Evolutionary conservation across 2,797 vertebrate species (phyloP).

Genomic region (Rhabdophis nuchalis): DNA sequence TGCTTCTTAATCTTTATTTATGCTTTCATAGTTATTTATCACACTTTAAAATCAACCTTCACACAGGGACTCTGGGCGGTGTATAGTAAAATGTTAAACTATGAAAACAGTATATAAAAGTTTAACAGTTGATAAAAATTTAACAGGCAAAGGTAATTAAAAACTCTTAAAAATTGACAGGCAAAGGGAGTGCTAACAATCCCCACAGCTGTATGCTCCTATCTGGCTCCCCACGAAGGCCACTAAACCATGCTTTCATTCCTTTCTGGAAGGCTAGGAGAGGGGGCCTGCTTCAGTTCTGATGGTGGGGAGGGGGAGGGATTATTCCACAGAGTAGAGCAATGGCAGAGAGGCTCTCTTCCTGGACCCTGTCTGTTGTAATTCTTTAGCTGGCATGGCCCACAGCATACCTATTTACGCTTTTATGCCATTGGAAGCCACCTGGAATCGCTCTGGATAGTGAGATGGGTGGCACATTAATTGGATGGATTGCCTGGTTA

Average conservation of each 20-base stretch:
- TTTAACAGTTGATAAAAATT: not conserved
- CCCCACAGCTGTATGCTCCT: not conserved
- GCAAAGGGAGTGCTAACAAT: not conserved
- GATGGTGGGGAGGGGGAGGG: no score
- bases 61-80: not conserved
- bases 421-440: not conserved
- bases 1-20: not conserved
- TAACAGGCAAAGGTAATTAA: not conserved
- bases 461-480: not conserved
- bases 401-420: not conserved
- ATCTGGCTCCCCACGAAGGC: not conserved
- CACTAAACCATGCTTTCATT: not conserved
- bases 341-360: no score
- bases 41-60: not conserved
- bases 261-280: not conserved
- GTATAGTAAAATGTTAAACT: not conserved
- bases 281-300: no score
- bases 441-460: not conserved
- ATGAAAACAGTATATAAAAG: not conserved
- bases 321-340: no score
- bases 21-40: not conserved
- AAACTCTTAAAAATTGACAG: not conserved
- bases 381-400: not conserved
- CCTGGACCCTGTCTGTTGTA: no score
- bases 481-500: not conserved